phyloP scores from a whole-genome alignment of 2,888 invertebrate species.

The Hypsopygia costalis region DNA sequence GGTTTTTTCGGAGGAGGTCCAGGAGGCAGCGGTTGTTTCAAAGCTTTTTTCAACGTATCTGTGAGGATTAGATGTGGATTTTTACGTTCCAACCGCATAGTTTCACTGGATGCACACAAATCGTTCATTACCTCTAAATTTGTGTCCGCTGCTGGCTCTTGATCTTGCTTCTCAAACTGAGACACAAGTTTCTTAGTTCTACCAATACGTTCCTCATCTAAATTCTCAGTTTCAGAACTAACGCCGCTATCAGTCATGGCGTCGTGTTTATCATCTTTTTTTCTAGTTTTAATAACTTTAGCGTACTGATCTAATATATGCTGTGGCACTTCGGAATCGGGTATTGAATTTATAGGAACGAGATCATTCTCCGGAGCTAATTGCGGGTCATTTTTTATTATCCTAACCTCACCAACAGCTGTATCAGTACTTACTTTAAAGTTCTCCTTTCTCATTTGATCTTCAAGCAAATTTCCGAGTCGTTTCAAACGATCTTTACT shows the following conservation, averaged over 20 bases:
- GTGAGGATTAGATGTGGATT: constrained; percentile 69
- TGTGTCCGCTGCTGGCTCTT: constrained; percentile 23
- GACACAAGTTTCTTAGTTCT: constrained; percentile 46
- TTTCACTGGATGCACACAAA: constrained; percentile 61
- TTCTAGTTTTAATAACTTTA: constrained; percentile 61
- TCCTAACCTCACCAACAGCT: too few relatives aligned
- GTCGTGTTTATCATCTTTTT: constrained; percentile 52
- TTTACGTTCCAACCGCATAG: constrained; percentile 62
- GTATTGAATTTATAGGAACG: constrained; percentile 39
- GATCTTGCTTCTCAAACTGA: constrained; percentile 39
- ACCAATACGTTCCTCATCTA: constrained; percentile 60
- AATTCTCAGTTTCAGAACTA: constrained; percentile 71
- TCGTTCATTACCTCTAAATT: constrained; percentile 56
- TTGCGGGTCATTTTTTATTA: too few relatives aligned
- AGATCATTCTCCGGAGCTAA: too few relatives aligned
- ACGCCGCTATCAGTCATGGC: constrained; percentile 74
- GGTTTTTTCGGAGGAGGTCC: constrained; percentile 90
- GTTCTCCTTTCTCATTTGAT: constrained; percentile 68
- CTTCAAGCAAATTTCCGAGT: constrained; percentile 63
- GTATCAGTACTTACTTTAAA: constrained; percentile 35
- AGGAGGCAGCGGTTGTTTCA: constrained; percentile 83
- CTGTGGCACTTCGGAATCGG: constrained; percentile 61
- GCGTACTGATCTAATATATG: constrained; percentile 73
- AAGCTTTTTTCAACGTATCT: constrained; percentile 83
- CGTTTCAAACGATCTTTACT: constrained; percentile 62